Evolutionary conservation across 2,888 invertebrate genomes (phyloP).

Genomic region (Eremobia ochroleuca): DNA sequence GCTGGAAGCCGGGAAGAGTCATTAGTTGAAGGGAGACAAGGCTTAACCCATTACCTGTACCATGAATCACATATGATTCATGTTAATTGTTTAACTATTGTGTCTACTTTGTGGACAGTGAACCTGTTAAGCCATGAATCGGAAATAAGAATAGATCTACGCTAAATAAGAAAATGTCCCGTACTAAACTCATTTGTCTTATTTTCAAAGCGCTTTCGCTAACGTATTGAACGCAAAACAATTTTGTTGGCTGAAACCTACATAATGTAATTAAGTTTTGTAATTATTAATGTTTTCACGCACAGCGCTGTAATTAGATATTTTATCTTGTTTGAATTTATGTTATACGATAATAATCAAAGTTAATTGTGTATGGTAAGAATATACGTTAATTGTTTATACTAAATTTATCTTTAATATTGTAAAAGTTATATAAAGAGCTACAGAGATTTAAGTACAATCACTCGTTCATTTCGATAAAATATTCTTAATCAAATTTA

Average conservation of each 20-base stretch:
- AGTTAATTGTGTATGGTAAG: not conserved
- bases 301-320: constrained; percentile 34
- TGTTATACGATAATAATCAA: not conserved
- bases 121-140: too few relatives aligned
- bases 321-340: constrained; percentile 45
- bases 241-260: constrained; percentile 13
- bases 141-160: too few relatives aligned
- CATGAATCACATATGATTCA: too few relatives aligned
- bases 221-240: constrained; percentile 35
- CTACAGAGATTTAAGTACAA: constrained; percentile 3
- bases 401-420: not conserved
- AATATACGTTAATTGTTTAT: not conserved
- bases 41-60: too few relatives aligned
- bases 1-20: too few relatives aligned
- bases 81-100: too few relatives aligned
- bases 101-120: too few relatives aligned
- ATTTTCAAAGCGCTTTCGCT: constrained; percentile 43
- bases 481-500: constrained; percentile 37
- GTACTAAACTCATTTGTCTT: constrained; percentile 66
- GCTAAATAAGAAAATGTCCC: constrained; percentile 65
- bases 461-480: constrained; percentile 16
- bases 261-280: constrained; percentile 28
- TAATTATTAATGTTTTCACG: constrained; percentile 18
- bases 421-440: not conserved
- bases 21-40: too few relatives aligned